Evolutionary conservation across 2,888 invertebrate genomes (phyloP).

Genomic region (Phyto melanocephala): DNA sequence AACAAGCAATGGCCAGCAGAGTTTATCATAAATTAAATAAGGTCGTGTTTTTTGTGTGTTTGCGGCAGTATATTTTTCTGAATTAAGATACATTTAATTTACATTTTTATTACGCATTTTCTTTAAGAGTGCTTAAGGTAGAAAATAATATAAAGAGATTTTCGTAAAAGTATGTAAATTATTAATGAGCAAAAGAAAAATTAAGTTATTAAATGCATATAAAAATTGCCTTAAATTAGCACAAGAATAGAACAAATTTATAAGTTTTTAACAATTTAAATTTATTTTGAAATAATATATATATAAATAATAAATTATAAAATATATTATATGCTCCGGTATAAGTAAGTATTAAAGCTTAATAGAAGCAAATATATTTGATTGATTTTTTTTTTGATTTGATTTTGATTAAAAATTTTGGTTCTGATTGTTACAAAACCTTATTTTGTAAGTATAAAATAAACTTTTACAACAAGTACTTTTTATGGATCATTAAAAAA

Average conservation of each 20-base stretch:
- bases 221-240: background rate
- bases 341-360: too few relatives aligned
- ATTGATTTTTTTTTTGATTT: too few relatives aligned
- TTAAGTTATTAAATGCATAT: background rate
- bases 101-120: conserved; percentile 32
- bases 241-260: too few relatives aligned
- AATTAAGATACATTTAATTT: conserved; percentile 44
- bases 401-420: too few relatives aligned
- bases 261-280: too few relatives aligned
- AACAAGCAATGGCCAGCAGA: conserved; percentile 45
- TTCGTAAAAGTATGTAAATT: conserved; percentile 11
- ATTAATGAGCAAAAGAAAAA: background rate
- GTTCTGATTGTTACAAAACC: too few relatives aligned
- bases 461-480: too few relatives aligned
- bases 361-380: too few relatives aligned
- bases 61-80: background rate
- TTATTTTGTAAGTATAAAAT: too few relatives aligned
- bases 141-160: background rate
- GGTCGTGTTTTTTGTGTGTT: conserved; percentile 31
- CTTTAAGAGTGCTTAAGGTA: background rate
- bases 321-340: too few relatives aligned
- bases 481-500: too few relatives aligned
- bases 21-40: conserved; percentile 55
- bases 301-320: background rate
- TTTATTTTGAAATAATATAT: too few relatives aligned